Conservation (phyloP, 2,113 vertebrate genomes). For the Stigmatopora argus region DNA sequence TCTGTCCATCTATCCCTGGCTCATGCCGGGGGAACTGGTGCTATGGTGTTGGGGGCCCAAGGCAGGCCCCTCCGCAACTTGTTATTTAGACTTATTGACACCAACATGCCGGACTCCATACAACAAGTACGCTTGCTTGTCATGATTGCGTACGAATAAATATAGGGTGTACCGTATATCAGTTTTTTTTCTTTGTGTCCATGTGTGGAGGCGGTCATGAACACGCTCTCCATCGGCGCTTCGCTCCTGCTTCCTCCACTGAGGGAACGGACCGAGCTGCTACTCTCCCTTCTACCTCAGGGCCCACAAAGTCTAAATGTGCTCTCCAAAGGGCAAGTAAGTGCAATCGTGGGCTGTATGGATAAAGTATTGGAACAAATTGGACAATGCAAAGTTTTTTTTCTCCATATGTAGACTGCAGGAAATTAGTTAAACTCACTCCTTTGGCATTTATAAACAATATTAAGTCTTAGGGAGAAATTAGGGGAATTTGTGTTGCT, state of each 20-base stretch:
- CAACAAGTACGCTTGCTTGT: conserved; percentile 76
- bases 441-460: too few relatives aligned
- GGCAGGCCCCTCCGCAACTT: conserved; percentile 90
- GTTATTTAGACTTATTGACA: conserved; percentile 93
- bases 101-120: conserved; percentile 92
- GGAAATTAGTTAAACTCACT: too few relatives aligned
- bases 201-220: conserved; percentile 83
- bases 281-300: conserved; percentile 94
- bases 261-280: conserved; percentile 90
- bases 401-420: too few relatives aligned
- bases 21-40: conserved; percentile 90
- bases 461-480: too few relatives aligned
- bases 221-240: conserved; percentile 91
- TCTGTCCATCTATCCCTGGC: conserved; percentile 95
- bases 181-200: background rate
- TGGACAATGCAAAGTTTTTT: conserved; percentile 2
- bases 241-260: conserved; percentile 92
- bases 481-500: too few relatives aligned
- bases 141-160: background rate
- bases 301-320: conserved; percentile 95
- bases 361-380: background rate
- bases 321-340: conserved; percentile 96
- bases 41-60: conserved; percentile 91
- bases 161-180: background rate
- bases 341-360: background rate